phyloP scores from a whole-genome alignment of 2,797 vertebrate genomes.

The Fratercula arctica region DNA sequence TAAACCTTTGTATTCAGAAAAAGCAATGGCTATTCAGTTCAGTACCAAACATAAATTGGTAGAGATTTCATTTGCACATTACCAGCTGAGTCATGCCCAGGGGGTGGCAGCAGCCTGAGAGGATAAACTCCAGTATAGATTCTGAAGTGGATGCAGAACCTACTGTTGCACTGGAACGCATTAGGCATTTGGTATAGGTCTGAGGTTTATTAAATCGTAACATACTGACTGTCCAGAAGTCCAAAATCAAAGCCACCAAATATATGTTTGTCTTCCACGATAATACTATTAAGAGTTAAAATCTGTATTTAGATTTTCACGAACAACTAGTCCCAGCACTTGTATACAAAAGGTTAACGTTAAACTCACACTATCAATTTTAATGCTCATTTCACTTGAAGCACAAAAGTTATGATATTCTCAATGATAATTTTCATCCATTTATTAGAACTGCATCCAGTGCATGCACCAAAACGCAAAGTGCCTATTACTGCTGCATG shows the following conservation, averaged over 20 bases:
- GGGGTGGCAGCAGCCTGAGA: not conserved
- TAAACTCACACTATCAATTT: not conserved
- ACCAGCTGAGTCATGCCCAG: not conserved
- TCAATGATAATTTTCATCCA: not conserved
- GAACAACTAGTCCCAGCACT: not conserved
- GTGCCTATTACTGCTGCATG: not conserved
- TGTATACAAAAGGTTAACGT: not conserved
- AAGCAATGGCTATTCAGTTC: not conserved
- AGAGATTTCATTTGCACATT: not conserved
- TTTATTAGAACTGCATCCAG: not conserved
- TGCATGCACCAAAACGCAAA: not conserved
- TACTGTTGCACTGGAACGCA: rapidly evolving
- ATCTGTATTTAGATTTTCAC: not conserved
- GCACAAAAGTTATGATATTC: not conserved
- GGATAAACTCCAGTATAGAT: not conserved
- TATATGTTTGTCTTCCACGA: not conserved
- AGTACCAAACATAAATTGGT: not conserved
- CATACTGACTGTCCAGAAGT: not conserved
- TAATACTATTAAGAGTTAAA: not conserved
- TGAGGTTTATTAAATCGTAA: not conserved
- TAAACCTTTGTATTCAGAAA: not conserved
- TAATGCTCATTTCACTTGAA: not conserved
- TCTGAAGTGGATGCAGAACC: not conserved
- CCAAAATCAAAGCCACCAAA: not conserved
- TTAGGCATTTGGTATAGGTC: not conserved